Evolutionary conservation across 2,888 invertebrate genomes (phyloP), one percentile per base, ranked within the genome.

Genomic region (Chironomus riparius): DNA sequence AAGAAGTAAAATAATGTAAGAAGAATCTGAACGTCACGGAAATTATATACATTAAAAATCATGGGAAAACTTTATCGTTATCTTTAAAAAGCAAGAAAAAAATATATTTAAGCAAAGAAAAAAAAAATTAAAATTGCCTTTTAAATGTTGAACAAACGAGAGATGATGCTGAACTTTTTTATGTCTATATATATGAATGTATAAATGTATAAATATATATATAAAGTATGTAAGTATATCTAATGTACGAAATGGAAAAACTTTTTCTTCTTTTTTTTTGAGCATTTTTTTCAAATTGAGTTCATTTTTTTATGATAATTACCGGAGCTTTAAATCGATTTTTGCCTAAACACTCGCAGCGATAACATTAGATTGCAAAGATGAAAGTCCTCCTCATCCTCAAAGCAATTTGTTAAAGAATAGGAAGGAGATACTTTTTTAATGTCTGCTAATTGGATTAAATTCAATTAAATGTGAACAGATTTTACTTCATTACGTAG

Each of bases 21-120:
- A 38, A 38, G 7, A n/a, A 10, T 38, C 10, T 38, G 38, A 38
- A 38, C 38, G 38, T 56, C 56, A 70, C 47, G 68, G 15, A 68
- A 68, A 68, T 48, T 47, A 48, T 70, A 70, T 47, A 47, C 70
- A 70, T 70, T 70, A 21, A 48, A 70, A 70, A 68, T 68, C 56
- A 56, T 56, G 68, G 24, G 6, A 28, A 68, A 68, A 70, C 21
- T 70, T 70, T 70, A 48, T 70, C 70, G 70, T 70, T 70, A 38
- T 70, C 38, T 48, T 47, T 56, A n/a, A 56, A 50, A n/a, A 13
- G 1, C 7, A n/a, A 4, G n/a, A 50, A 50, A 15, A 50, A 50
- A 50, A 13, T 13, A 50, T 50, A 12, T 50, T 12, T 12, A 6
- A 4, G 6, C 4, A 50, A 15, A n/a, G 2, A n/a, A 48, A 48